Evolutionary conservation across 2,797 vertebrate genomes (phyloP).

Genomic region (Myotis planiceps): DNA sequence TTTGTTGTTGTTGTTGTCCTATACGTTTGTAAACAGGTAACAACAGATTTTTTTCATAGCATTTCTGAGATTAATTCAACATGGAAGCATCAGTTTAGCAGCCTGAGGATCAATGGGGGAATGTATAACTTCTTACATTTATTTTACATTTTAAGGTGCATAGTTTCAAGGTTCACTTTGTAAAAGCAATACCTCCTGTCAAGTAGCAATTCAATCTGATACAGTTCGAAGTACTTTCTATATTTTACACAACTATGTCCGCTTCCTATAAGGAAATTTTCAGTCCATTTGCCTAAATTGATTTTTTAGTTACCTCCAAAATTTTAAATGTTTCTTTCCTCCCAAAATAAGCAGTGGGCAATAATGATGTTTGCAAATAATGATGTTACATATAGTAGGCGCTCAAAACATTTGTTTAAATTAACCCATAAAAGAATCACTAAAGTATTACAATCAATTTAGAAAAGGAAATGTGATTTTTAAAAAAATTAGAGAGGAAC

Average conservation of each 20-base stretch:
- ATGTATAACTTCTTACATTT: background rate
- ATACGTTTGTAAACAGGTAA: background rate
- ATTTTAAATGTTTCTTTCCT: background rate
- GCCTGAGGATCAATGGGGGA: background rate
- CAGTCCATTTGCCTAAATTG: background rate
- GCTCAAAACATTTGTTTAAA: constrained; percentile 7
- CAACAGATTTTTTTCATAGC: background rate
- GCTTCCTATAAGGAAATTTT: constrained; percentile 6
- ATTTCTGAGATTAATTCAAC: background rate
- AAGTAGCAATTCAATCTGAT: background rate
- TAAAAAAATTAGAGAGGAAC: background rate
- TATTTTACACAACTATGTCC: background rate
- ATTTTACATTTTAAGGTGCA: background rate
- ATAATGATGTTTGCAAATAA: background rate
- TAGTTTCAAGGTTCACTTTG: constrained; percentile 31
- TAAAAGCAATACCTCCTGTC: background rate
- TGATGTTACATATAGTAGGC: background rate
- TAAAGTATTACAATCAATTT: background rate
- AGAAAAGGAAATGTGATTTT: background rate
- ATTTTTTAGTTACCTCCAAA: background rate
- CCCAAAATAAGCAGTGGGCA: background rate
- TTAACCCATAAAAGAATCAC: background rate
- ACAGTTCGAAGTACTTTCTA: background rate
- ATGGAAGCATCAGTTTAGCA: background rate
- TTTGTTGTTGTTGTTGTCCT: background rate